These are phyloP conservation scores for Sphecodes monilicornis DNA, from an alignment of 2,888 invertebrate species.

Conservation along the genomic window DNA sequence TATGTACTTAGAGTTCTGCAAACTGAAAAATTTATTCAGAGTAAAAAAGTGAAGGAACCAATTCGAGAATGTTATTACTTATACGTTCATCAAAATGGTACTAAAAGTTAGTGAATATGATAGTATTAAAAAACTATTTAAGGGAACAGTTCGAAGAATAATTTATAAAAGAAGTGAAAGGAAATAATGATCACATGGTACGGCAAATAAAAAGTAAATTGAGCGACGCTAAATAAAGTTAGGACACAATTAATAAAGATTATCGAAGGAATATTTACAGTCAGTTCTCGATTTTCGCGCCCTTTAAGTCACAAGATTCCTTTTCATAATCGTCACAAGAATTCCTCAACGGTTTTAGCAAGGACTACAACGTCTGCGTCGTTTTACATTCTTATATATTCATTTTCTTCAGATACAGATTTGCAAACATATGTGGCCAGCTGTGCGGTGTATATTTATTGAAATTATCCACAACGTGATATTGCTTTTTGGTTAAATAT, in stretches of 20 bases:
- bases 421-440: not conserved
- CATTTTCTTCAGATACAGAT: not conserved
- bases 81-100: not conserved
- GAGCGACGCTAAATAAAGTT: not conserved
- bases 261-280: not conserved
- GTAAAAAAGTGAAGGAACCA: not conserved
- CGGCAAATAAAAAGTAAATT: not conserved
- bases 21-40: not conserved
- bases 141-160: not conserved
- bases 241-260: not conserved
- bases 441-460: not conserved
- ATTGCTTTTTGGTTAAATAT: not conserved
- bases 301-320: not conserved
- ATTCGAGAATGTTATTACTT: not conserved
- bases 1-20: not conserved
- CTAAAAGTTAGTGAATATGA: not conserved
- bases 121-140: no score
- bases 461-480: not conserved
- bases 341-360: not conserved
- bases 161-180: not conserved
- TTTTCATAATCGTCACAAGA: not conserved
- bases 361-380: not conserved
- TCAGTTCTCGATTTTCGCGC: not conserved
- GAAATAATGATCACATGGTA: not conserved
- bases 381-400: not conserved